A percentile compares a stretch with the other conserved stretches of the same genome.
Conservation (phyloP, 23 tunicate genomes). For the Trididemnum clinides region DNA sequence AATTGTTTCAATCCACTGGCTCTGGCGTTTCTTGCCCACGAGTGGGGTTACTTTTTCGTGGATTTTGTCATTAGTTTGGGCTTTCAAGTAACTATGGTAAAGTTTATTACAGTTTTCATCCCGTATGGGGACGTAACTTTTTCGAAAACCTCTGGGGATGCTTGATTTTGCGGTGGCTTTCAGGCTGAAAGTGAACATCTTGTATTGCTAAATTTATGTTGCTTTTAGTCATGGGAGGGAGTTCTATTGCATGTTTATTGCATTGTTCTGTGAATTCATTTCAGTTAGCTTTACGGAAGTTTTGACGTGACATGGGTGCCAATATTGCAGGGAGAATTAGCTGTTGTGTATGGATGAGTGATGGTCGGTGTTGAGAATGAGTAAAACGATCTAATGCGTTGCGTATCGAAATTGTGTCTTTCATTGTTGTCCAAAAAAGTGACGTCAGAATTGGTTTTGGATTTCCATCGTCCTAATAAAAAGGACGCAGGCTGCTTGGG, state of each 20-base stretch:
- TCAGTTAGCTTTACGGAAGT: not conserved
- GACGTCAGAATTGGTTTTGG: not conserved
- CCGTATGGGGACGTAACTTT: too few species aligned
- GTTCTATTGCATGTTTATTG: not conserved
- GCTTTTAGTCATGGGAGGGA: not conserved
- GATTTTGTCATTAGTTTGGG: too few species aligned
- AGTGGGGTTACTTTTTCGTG: too few species aligned
- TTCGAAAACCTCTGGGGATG: too few species aligned
- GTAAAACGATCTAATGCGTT: not conserved
- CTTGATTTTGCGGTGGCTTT: too few species aligned
- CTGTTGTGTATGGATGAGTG: not conserved
- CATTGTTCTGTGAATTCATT: not conserved
- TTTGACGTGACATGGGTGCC: not conserved
- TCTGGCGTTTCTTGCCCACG: not conserved
- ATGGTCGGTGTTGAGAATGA: not conserved
- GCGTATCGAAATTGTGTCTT: not conserved
- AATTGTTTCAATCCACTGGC: not conserved
- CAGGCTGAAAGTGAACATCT: too few species aligned
- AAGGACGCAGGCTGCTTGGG: slow-evolving; percentile 4
- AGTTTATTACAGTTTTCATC: not conserved
- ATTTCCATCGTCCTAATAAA: not conserved
- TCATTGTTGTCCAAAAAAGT: not conserved
- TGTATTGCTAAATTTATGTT: too few species aligned
- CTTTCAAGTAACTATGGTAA: too few species aligned
- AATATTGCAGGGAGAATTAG: not conserved